Conservation (phyloP, 2,888 invertebrate genomes). For the Tenthredo amoena region DNA sequence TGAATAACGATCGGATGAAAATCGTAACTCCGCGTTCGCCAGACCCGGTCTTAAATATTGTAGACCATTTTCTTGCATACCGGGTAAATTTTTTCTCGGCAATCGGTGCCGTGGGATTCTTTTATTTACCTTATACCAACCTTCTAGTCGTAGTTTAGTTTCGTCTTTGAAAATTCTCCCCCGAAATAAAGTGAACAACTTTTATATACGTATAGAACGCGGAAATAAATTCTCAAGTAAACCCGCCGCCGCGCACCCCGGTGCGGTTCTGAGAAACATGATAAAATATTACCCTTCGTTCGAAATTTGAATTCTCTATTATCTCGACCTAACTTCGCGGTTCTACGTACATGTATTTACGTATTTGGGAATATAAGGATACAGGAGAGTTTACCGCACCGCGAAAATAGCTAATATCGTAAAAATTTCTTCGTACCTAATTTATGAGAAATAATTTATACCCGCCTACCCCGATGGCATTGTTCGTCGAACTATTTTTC, state of each 20-base stretch:
- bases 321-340: not conserved
- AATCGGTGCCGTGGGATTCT: not conserved
- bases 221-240: not conserved
- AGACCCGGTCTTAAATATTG: no score
- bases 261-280: slow-evolving; percentile 3
- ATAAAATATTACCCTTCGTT: slow-evolving; percentile 19
- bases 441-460: not conserved
- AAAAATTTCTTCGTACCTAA: not conserved
- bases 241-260: not conserved
- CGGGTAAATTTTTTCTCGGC: not conserved
- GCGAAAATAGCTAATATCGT: not conserved
- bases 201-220: not conserved
- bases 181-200: not conserved
- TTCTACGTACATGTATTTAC: not conserved
- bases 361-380: not conserved
- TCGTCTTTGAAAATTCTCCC: not conserved
- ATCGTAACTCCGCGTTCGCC: not conserved
- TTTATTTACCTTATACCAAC: not conserved
- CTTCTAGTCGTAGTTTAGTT: not conserved
- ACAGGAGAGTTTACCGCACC: not conserved
- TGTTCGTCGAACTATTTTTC: not conserved
- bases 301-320: slow-evolving; percentile 7
- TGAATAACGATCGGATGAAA: not conserved
- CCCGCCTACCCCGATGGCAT: not conserved
- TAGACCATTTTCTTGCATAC: not conserved